Conservation (phyloP, 2,888 invertebrate genomes). For the Hoplodrina blanda region DNA sequence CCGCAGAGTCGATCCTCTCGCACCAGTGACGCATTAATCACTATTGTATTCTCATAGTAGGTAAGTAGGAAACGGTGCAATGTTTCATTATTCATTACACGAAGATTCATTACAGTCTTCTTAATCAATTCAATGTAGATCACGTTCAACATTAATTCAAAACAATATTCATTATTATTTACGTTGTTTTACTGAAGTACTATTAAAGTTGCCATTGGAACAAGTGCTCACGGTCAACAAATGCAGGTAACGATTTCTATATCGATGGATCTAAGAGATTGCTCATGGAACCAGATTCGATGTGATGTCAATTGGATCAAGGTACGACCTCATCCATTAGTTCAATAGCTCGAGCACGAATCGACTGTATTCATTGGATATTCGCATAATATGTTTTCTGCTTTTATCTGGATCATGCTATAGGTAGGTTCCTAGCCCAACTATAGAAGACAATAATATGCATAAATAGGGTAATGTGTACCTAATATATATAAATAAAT, state of each 20-base stretch:
- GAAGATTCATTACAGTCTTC: slow-evolving; percentile 47
- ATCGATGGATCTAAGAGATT: slow-evolving; percentile 65
- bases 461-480: neutral
- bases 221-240: slow-evolving; percentile 23
- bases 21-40: slow-evolving; percentile 25
- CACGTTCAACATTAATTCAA: slow-evolving; percentile 13
- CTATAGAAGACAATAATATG: neutral
- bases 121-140: slow-evolving; percentile 36
- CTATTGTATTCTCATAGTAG: slow-evolving; percentile 27
- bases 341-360: slow-evolving; percentile 74
- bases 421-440: neutral
- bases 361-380: slow-evolving; percentile 55
- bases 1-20: slow-evolving; percentile 31
- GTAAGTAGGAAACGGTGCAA: slow-evolving; percentile 46
- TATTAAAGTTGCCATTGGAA: slow-evolving; percentile 34
- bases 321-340: slow-evolving; percentile 83
- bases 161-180: neutral
- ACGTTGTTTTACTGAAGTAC: slow-evolving; percentile 5
- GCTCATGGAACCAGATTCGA: slow-evolving; percentile 72
- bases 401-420: slow-evolving; percentile 14
- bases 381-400: slow-evolving; percentile 38
- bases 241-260: slow-evolving; percentile 53
- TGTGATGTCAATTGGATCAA: slow-evolving; percentile 83
- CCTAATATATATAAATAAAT: neutral
- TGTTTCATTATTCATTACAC: slow-evolving; percentile 48